Evolutionary conservation across 2,113 vertebrate genomes (phyloP).

Genomic region (Raja brachyura): DNA sequence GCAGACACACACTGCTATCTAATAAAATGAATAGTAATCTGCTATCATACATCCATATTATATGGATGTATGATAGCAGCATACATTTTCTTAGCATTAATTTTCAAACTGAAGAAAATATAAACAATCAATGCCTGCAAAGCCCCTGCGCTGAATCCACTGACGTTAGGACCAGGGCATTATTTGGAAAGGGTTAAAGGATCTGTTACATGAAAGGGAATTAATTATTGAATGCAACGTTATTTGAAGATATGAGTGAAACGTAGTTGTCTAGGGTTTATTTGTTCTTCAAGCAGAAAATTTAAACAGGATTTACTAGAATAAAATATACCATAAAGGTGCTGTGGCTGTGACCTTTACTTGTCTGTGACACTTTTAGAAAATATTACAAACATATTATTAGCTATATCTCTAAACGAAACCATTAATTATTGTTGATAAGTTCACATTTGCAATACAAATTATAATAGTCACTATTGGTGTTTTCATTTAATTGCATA

Average conservation of each 20-base stretch:
- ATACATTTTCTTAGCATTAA: background rate
- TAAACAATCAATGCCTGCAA: background rate
- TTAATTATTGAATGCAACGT: background rate
- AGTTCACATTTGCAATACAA: background rate
- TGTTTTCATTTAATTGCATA: background rate
- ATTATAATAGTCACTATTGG: background rate
- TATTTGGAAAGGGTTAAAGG: background rate
- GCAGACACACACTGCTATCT: background rate
- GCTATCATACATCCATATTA: background rate
- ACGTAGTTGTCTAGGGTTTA: background rate
- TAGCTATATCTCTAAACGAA: background rate
- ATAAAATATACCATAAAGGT: background rate
- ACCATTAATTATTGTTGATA: background rate
- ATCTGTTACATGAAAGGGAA: background rate
- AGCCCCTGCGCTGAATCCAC: background rate
- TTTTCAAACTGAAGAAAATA: background rate
- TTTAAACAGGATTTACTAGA: background rate
- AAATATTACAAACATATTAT: background rate
- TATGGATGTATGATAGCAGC: background rate
- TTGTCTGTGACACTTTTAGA: background rate
- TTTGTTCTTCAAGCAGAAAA: background rate
- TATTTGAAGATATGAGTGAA: background rate
- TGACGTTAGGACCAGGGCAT: background rate
- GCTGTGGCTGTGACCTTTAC: background rate
- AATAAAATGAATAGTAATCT: background rate